Evolutionary conservation across 1,140 invertebrate genomes (phyloP).

Genomic region (Platorchestia sp.): DNA sequence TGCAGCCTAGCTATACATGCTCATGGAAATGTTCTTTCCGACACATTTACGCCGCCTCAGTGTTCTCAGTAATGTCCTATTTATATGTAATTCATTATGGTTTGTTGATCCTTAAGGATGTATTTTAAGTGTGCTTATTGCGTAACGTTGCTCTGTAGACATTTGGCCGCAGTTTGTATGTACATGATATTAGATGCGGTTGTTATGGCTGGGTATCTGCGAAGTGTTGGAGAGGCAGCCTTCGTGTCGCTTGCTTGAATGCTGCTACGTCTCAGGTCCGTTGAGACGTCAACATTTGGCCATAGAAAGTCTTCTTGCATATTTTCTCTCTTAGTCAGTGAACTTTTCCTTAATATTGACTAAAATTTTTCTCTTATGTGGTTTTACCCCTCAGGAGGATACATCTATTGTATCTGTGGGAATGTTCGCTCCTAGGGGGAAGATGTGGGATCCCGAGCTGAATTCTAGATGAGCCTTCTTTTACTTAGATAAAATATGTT

Average conservation of each 20-base stretch:
- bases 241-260: neutral
- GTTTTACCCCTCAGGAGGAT: too few relatives aligned
- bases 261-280: neutral
- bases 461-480: too few relatives aligned
- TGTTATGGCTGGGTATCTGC: neutral
- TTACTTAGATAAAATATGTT: too few relatives aligned
- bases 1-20: neutral
- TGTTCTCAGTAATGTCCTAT: neutral
- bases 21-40: neutral
- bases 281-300: neutral
- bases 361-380: too few relatives aligned
- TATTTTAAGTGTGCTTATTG: neutral
- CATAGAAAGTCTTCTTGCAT: neutral
- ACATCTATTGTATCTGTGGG: too few relatives aligned
- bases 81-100: too few relatives aligned
- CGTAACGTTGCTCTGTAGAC: neutral
- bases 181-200: neutral
- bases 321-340: too few relatives aligned
- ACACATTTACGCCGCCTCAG: neutral
- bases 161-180: neutral
- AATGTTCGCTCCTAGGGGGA: too few relatives aligned
- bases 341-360: too few relatives aligned
- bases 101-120: neutral
- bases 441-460: too few relatives aligned
- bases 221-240: too few relatives aligned